A percentile compares a stretch with the other conserved stretches of the same genome.
Evolutionary conservation across 2,113 vertebrate species (phyloP).

Genomic region (Tichodroma muraria): DNA sequence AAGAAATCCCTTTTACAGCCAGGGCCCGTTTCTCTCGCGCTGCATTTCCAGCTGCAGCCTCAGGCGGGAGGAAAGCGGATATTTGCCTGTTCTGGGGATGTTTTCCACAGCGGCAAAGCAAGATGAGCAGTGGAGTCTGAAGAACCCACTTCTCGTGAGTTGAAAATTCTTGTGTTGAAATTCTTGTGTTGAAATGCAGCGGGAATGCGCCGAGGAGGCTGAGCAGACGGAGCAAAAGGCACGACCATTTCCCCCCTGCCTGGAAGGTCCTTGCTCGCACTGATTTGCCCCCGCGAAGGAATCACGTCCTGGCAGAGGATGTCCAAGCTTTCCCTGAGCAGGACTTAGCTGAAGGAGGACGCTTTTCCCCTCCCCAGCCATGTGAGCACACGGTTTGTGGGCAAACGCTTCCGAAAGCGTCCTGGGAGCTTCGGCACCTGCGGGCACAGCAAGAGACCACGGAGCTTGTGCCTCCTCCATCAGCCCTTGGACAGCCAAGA

Average conservation of each 20-base stretch:
- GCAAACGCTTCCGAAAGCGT: accelerated
- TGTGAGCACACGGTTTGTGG: accelerated
- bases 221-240: not conserved
- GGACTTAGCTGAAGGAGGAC: not conserved
- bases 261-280: not conserved
- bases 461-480: not conserved
- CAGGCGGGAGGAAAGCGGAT: not conserved
- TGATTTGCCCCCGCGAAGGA: not conserved
- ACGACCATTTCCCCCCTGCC: not conserved
- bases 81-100: not conserved
- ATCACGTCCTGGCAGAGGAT: accelerated
- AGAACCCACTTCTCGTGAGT: too few relatives aligned
- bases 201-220: not conserved
- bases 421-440: not conserved
- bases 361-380: not conserved
- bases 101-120: not conserved
- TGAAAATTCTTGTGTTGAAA: not conserved
- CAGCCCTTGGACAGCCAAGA: accelerated
- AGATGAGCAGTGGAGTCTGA: not conserved
- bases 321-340: not conserved
- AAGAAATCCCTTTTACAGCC: not conserved
- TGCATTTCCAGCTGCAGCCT: not conserved
- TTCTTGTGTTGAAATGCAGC: accelerated
- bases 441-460: not conserved
- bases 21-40: accelerated